A percentile compares a stretch with the other conserved stretches of the same genome.
Conservation (phyloP, 1,140 invertebrate species). For the Dryas iulia region DNA sequence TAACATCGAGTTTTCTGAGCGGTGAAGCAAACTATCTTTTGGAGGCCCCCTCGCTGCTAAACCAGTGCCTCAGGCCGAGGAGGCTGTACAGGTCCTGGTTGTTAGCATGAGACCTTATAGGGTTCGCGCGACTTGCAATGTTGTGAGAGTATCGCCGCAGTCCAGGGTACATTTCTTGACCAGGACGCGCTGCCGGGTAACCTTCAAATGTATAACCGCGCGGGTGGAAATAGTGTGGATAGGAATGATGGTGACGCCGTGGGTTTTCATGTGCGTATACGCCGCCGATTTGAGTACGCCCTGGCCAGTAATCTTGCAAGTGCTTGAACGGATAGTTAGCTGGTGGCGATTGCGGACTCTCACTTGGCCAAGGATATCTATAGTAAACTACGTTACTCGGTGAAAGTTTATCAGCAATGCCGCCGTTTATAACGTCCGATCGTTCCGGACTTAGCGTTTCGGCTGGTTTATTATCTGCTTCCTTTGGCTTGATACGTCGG, state of each 20-base stretch:
- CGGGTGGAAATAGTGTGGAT: conserved; percentile 61
- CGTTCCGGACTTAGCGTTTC: conserved; percentile 27
- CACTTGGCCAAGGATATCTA: conserved; percentile 62
- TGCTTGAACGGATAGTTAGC: conserved; percentile 67
- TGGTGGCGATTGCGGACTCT: conserved; percentile 51
- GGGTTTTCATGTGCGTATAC: conserved; percentile 68
- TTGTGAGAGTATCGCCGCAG: conserved; percentile 53
- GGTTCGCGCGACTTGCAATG: conserved; percentile 45
- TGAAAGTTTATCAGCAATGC: conserved; percentile 22
- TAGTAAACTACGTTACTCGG: conserved; percentile 52
- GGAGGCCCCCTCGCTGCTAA: conserved; percentile 68
- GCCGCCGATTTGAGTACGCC: conserved; percentile 57
- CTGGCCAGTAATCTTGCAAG: conserved; percentile 74
- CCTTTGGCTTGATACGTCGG: conserved; percentile 60
- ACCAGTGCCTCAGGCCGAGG: conserved; percentile 71
- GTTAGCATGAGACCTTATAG: conserved; percentile 48
- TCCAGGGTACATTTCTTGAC: conserved; percentile 48
- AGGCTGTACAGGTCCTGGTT: conserved; percentile 71
- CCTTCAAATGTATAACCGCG: conserved; percentile 46
- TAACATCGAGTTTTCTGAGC: conserved; percentile 71
- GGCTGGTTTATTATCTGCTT: conserved; percentile 33
- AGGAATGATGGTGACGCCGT: conserved; percentile 68
- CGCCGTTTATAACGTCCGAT: conserved; percentile 26
- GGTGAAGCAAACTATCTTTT: conserved; percentile 65
- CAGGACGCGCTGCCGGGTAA: conserved; percentile 34